Base-by-base conservation (phyloP, 2,888 invertebrate genomes). In the Ophion costatus region DNA sequence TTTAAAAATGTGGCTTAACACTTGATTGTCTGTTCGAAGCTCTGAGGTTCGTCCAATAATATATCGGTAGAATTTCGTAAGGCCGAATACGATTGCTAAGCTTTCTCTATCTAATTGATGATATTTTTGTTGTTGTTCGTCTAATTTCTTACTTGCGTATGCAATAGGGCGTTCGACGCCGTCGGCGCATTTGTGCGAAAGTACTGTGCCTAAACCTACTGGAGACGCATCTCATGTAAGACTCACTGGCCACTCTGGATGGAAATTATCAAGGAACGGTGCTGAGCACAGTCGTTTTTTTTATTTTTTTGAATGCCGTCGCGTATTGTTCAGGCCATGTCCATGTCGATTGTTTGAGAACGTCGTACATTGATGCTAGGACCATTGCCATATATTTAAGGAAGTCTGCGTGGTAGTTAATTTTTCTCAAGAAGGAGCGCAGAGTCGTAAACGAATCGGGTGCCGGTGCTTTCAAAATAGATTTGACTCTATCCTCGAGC, bases 181-280 rank as follows among this genome's bases (percentile, higher is more conserved):
- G 87, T 93, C 91, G 29, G 83, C 80, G 67, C 87, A 90, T 24
- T 87, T 83, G 80, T 93, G 92, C 3, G 89, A 89, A n/a, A 93
- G 75, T 6, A 93, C 92, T 3, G 93, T 82, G 22, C 85, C 85
- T 10, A 80, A 29, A 0, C 82, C 73, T 22, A 42, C 56, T n/a
- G 67, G 80, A 5, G 80, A 71, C 0, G 87, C 87, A 24, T 87
- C 88, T 1, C 78, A 80, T 0, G 86, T 83, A 11, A 88, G 67
- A 20, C 83, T 63, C 9, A 88, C 24, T 4, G 73, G 84, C 29
- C 82, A 71, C 59, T 59, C 76, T 33, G 86, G 83, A 66, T 87
- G 63, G 64, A 76, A 86, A 24, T 82, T 79, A 11, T 59, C 67
- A 20, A 86, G 22, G 2, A 75, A 14, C 51, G 70, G 79, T 42